Conservation (phyloP, 2,888 invertebrate genomes). For the Drosophila limbata region DNA sequence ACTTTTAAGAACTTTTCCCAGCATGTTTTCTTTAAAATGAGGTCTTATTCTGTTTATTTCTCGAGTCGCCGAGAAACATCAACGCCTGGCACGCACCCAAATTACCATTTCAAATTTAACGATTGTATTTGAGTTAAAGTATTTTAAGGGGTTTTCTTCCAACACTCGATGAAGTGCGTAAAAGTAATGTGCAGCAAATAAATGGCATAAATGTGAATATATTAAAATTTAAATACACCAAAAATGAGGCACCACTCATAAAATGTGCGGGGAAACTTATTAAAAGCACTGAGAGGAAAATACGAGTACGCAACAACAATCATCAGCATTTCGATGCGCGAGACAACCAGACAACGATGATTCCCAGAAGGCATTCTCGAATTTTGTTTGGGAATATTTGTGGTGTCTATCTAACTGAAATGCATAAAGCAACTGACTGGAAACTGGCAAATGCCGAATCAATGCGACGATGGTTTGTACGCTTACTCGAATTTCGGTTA, state of each 20-base stretch:
- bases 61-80: background rate
- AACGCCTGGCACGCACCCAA: conserved; percentile 54
- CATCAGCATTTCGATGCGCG: conserved; percentile 14
- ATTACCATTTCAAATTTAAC: conserved; percentile 64
- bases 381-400: conserved; percentile 6
- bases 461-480: conserved; percentile 43
- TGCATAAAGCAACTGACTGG: conserved; percentile 41
- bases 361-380: conserved; percentile 47
- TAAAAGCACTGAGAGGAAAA: conserved; percentile 44
- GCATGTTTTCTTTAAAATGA: background rate
- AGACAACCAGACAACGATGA: conserved; percentile 14
- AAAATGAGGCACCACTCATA: conserved; percentile 37
- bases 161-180: conserved; percentile 53
- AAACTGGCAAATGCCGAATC: conserved; percentile 68
- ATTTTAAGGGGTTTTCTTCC: conserved; percentile 25
- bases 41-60: background rate
- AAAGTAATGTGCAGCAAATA: conserved; percentile 46
- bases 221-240: conserved; percentile 61
- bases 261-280: conserved; percentile 52
- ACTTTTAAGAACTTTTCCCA: too few species aligned
- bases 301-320: background rate
- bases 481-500: conserved; percentile 46
- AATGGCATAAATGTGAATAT: conserved; percentile 50
- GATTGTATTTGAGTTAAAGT: conserved; percentile 48
- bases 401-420: conserved; percentile 10